A percentile compares a stretch with the other conserved stretches of the same genome.
phyloP scores from a whole-genome alignment of 2,113 vertebrate genomes.

The Garra rufa region DNA sequence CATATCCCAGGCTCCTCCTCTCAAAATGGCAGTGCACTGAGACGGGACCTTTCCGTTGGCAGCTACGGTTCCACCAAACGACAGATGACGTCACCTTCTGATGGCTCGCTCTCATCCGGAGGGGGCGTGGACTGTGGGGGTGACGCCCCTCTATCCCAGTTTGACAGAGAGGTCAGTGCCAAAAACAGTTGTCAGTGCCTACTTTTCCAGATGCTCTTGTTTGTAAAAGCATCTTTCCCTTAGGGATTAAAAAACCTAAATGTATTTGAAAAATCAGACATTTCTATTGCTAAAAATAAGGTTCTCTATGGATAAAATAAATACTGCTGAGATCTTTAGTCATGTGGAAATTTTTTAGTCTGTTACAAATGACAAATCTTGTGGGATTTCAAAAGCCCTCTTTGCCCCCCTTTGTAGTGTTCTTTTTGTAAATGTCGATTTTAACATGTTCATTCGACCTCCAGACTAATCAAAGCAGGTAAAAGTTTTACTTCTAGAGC shows the following conservation, averaged over 20 bases:
- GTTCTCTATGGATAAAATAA: background rate
- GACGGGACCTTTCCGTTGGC: slow-evolving; percentile 89
- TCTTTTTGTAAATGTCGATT: slow-evolving; percentile 24
- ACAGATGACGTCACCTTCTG: slow-evolving; percentile 93
- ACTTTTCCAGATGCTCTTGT: background rate
- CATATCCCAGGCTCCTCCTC: slow-evolving; percentile 83
- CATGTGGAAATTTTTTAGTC: background rate
- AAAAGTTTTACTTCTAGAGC: slow-evolving; percentile 19
- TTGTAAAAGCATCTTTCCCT: background rate
- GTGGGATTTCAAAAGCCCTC: background rate
- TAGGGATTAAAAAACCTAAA: background rate
- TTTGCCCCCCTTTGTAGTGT: background rate
- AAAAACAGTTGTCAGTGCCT: background rate
- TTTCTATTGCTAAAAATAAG: background rate
- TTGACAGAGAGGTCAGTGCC: slow-evolving; percentile 89
- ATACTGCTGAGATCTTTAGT: background rate
- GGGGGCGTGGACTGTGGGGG: slow-evolving; percentile 90
- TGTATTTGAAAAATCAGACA: background rate
- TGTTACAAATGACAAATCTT: background rate
- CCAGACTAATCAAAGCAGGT: slow-evolving; percentile 49
- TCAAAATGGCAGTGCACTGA: slow-evolving; percentile 93
- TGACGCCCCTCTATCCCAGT: slow-evolving; percentile 89
- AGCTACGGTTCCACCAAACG: slow-evolving; percentile 86
- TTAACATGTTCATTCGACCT: slow-evolving; percentile 31
- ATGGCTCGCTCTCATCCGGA: slow-evolving; percentile 93